Percentiles rank a stretch among this genome's conserved stretches.
Evolutionary conservation across 1,140 invertebrate species (phyloP).

Genomic region (Mizuhopecten yessoensis): DNA sequence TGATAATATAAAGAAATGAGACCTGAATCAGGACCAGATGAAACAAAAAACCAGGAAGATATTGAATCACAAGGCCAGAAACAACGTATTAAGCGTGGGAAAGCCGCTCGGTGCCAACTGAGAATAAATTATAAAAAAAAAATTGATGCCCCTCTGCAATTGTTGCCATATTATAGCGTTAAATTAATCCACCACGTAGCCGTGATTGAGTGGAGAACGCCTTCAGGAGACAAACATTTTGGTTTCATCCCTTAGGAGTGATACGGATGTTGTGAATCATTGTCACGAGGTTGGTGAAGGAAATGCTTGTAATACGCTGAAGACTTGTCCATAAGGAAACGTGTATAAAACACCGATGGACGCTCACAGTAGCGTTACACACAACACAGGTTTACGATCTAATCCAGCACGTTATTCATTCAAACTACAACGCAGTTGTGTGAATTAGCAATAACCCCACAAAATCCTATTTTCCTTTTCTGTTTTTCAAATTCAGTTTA

Average conservation of each 20-base stretch:
- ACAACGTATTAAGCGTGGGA: neutral
- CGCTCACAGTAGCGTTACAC: neutral
- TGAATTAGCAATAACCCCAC: too few species aligned
- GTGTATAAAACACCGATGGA: neutral
- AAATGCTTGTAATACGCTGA: neutral
- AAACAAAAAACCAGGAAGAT: neutral
- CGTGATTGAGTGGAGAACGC: neutral
- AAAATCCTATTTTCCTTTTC: too few species aligned
- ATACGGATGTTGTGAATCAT: neutral
- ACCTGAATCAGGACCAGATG: too few species aligned
- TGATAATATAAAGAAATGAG: too few species aligned
- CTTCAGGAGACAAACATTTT: constrained; percentile 7
- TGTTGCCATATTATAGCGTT: neutral
- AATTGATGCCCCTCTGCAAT: neutral
- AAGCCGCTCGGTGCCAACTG: neutral
- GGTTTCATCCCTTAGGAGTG: neutral
- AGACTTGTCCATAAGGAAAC: neutral
- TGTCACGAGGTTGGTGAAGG: neutral
- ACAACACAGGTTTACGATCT: too few species aligned
- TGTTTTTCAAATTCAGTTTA: too few species aligned
- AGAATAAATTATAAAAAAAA: neutral
- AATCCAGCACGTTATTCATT: too few species aligned
- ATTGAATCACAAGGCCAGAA: neutral
- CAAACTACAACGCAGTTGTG: too few species aligned
- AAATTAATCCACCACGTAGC: neutral